Base-by-base conservation (phyloP, 2,888 invertebrate genomes). In the Neoaliturus tenellus region DNA sequence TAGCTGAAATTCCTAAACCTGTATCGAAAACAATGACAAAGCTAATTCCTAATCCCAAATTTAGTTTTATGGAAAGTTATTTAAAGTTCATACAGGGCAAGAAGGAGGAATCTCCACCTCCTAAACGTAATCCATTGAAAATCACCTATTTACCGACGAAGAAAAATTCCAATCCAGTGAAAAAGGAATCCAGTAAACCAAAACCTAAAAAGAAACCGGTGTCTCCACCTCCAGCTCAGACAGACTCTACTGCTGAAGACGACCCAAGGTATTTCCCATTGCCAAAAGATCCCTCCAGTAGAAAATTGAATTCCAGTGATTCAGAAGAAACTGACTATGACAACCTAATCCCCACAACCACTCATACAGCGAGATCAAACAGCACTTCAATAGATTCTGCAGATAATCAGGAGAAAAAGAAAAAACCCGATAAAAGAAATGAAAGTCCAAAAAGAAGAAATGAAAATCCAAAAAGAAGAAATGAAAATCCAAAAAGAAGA, bases 11-110 rank as follows among this genome's bases (percentile, higher is more conserved):
- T 81, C 51, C 85, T 67, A 88, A 88, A 44, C 86, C 86, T 75
- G 81, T 51, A 8, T 6, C 25, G n/a, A 82, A 28, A 35, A 39
- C 51, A 41, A 31, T 4, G 39, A 33, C 23, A 86, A 90, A 91
- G 90, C 90, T 92, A 90, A 91, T 91, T 84, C 44, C 62, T 71
- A 85, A 94, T 89, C 91, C 92, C 88, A 92, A 92, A 35, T 93
- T 95, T 80, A 96, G 96, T 86, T 97, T 97, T 90, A 96, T 96
- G 96, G 96, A 95, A 89, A 96, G 96, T 91, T 97, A 96, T 91
- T 92, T 96, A 87, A 96, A 96, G 91, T 97, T 97, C 91, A 91
- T 96, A 87, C 95, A 95, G 91, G 96, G 96, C 87, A 96, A 96
- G 90, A 93, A 96, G 67, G 96, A 96, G 87, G 94, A 95, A 69